Evolutionary conservation across 2,797 vertebrate genomes (phyloP).

Genomic region (Threskiornis aethiopicus): DNA sequence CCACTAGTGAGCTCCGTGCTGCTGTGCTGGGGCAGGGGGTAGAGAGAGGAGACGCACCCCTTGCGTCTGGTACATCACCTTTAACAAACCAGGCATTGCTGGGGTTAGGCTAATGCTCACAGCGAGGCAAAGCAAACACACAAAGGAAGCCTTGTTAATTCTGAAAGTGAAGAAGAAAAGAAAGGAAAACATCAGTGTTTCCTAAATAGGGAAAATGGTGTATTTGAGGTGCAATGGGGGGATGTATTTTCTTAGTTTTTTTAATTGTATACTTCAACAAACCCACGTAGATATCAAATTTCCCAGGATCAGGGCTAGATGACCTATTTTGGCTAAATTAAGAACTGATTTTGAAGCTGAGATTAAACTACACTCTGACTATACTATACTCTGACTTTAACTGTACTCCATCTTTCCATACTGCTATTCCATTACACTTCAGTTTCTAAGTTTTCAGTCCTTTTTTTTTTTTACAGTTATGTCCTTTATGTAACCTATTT

Average conservation of each 20-base stretch:
- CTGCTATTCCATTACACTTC: not conserved
- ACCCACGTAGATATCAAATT: not conserved
- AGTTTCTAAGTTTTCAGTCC: not conserved
- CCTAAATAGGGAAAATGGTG: not conserved
- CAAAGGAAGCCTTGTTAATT: not conserved
- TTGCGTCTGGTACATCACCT: not conserved
- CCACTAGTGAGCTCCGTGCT: not conserved
- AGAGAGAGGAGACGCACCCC: not conserved
- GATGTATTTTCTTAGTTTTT: not conserved
- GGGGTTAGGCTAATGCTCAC: not conserved
- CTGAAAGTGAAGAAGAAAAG: not conserved
- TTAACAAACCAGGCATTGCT: not conserved
- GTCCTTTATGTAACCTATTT: not conserved
- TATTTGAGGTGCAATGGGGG: not conserved
- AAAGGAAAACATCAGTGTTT: not conserved
- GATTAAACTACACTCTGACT: not conserved
- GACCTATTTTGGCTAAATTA: not conserved
- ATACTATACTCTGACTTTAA: not conserved
- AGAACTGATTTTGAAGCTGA: not conserved
- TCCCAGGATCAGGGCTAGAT: not conserved
- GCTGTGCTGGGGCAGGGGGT: not conserved
- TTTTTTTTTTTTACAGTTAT: not conserved
- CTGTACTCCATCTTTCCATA: not conserved
- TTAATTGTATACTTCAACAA: not conserved
- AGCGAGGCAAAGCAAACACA: not conserved